phyloP scores from a whole-genome alignment of 2,888 invertebrate genomes.

The Heliconius aoede region DNA sequence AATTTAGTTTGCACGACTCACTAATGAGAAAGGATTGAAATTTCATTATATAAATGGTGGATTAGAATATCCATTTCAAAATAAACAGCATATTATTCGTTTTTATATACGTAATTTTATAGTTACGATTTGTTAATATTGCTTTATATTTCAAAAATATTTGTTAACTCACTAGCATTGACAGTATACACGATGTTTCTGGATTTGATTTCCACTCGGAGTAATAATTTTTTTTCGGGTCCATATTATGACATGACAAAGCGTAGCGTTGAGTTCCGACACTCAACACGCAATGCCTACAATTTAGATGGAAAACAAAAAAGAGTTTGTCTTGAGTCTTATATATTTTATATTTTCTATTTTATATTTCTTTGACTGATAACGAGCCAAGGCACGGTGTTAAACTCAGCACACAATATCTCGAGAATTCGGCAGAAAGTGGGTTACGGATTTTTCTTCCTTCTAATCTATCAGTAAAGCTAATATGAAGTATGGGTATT shows the following conservation, averaged over 20 bases:
- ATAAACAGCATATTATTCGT: not conserved
- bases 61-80: not conserved
- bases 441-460: not conserved
- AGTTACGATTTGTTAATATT: too few relatives aligned
- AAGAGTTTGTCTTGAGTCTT: too few relatives aligned
- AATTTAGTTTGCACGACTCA: constrained; percentile 32
- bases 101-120: too few relatives aligned
- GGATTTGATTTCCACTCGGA: not conserved
- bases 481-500: constrained; percentile 30
- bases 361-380: not conserved
- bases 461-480: constrained; percentile 1
- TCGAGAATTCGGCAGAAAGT: too few relatives aligned
- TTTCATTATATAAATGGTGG: constrained; percentile 16
- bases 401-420: too few relatives aligned
- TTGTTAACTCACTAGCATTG: too few relatives aligned
- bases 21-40: constrained; percentile 26
- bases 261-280: not conserved
- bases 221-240: too few relatives aligned
- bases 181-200: too few relatives aligned
- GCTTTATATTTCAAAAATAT: too few relatives aligned
- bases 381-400: too few relatives aligned
- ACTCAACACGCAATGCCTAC: not conserved
- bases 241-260: not conserved
- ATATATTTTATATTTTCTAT: too few relatives aligned
- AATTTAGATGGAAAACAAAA: not conserved